A percentile compares a stretch with the other conserved stretches of the same genome.
Conservation (phyloP, 2,113 vertebrate species). For the Phaethornis superciliosus region DNA sequence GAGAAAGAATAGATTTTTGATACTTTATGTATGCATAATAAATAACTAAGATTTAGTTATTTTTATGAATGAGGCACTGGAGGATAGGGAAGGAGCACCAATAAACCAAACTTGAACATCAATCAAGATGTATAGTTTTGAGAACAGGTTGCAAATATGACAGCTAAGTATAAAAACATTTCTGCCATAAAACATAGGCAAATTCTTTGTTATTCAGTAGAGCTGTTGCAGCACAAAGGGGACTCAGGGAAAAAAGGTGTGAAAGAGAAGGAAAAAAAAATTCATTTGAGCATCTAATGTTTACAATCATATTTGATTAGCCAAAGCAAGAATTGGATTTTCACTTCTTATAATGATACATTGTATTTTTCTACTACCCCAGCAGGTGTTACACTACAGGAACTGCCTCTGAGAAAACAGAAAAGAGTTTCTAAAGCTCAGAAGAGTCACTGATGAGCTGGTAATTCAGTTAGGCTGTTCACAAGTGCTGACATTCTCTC, state of each 20-base stretch:
- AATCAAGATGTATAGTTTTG: background rate
- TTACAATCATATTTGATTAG: background rate
- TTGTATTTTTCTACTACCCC: conserved; percentile 52
- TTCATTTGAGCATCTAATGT: background rate
- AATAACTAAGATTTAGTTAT: background rate
- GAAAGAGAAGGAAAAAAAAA: background rate
- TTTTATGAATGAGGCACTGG: background rate
- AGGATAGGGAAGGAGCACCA: background rate
- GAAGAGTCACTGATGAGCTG: background rate
- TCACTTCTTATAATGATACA: background rate
- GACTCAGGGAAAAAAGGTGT: background rate
- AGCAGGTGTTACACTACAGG: conserved; percentile 53
- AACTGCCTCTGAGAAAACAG: conserved; percentile 54
- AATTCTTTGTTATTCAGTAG: background rate
- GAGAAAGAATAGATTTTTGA: background rate
- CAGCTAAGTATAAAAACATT: background rate
- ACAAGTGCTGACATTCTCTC: conserved; percentile 37
- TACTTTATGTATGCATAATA: background rate
- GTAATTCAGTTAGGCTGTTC: conserved; percentile 39
- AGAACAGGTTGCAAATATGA: background rate
- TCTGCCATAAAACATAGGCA: background rate
- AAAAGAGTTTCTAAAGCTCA: conserved; percentile 53
- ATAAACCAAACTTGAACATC: background rate
- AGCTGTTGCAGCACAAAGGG: background rate
- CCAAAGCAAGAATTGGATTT: background rate